Evolutionary conservation across 2,888 invertebrate species (phyloP), one percentile per base, ranked within the genome.

Genomic region (Clostera curtula): DNA sequence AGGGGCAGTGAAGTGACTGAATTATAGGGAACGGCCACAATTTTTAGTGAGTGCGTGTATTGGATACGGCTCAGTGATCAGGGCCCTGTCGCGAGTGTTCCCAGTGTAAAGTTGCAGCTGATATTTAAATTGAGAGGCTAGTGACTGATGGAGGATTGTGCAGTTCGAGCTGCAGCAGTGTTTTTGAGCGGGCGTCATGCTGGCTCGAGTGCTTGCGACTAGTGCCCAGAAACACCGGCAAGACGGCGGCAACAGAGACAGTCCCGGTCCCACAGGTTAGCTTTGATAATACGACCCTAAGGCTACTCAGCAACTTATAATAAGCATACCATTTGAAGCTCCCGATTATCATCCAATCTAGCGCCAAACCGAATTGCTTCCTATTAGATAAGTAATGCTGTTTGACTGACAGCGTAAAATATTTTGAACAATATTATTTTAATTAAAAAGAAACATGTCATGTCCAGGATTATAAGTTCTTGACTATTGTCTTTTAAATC

Each of bases 61-160:
- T 59, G 49, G 65, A 56, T 69, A 66, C 72, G 72, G 73, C 61
- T 66, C 65, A 76, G 68, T 74, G 75, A 58, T 57, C 27, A 57
- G 60, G 56, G 52, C 56, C 55, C 44, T 27, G 29, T 46, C 40
- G 43, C 51, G 53, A 55, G 70, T 70, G 71, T 67, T 54, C 56
- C 56, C 56, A 68, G 73, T 75, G 73, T 60, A 54, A 37, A 54
- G 58, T 66, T 65, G 51, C 56, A 48, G 46, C 38, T 59, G 50
- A 40, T 53, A 57, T 48, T 47, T 49, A 41, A 49, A 52, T 55
- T 48, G 54, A 56, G 52, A 57, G 50, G 44, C 52, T 48, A 56
- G 68, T 73, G 68, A 70, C 74, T 67, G 67, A 82, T 83, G 82
- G 80, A 70, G 71, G 62, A 64, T 68, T 60, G 64, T 63, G 63